Base-by-base conservation (phyloP, 2,113 vertebrate genomes). In the Sardina pilchardus region DNA sequence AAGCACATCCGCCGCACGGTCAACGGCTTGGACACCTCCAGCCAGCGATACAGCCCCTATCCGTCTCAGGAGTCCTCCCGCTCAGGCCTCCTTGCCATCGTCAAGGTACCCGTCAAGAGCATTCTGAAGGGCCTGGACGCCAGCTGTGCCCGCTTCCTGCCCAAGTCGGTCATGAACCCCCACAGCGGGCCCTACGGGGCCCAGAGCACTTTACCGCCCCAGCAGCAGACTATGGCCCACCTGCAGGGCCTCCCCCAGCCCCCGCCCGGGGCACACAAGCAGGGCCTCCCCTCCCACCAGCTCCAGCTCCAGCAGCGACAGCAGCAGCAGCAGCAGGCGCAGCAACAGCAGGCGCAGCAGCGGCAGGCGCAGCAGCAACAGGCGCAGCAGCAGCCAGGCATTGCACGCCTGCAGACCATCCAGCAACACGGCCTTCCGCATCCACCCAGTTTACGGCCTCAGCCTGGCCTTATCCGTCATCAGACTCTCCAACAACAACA, bases 1-100 rank as follows among this genome's bases (percentile, higher is more conserved):
- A 99, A 99, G 95, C 98, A 99, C 96, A 94, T 99, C 90, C 97
- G 98, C 85, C 97, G 98, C 89, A 99, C 98, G 67, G 97, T 99
- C 92, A 99, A 99, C 96, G 98, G 98, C 92, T 96, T 99, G 83
- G 98, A 99, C 94, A 99, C 98, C 82, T 97, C 97, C 48, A 97
- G 96, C 91, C 97, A 97, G 93, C 97, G 98, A 94, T 99, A 99
- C 95, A 99, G 97, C 94, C 98, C 98, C 21, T 99, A 99, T 93
- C 98, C 98, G 0, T 94, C 97, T 92, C 98, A 98, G 96, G 95
- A 97, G 91, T 94, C 96, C 91, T 93, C 96, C 17, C 98, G 98
- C 94, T 94, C 97, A 0, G 98, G 98, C 93, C 97, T 99, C 82
- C 97, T 99, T 86, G 98, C 98, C 87, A 96, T 99, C 87, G 95